Evolutionary conservation across 2,113 vertebrate species (phyloP), one percentile per base, ranked within the genome.

Genomic region (Turnix velox): DNA sequence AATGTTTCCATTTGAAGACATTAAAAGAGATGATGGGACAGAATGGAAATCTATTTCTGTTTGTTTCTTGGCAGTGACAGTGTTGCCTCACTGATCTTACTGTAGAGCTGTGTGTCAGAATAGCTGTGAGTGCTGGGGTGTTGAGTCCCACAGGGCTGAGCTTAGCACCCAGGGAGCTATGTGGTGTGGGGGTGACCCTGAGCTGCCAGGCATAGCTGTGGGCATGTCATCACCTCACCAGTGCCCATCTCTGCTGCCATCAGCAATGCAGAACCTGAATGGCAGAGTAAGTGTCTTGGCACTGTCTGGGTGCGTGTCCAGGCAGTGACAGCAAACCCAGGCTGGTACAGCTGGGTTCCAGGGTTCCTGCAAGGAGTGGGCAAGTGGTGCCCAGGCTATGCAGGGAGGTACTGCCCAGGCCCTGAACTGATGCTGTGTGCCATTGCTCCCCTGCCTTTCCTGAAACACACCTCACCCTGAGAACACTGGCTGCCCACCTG

Each of bases 151-250:
- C 39, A 7, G 14, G 30, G 54, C 59, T 48, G 72, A 63, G 55
- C 55, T 62, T 24, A 23, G 48, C 43, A 1, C 43, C 5, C 5
- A 16, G 25, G 48, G 48, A 55, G 30, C 49, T 42, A 49, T 8
- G 18, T 3, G 3, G 43, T 13, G 43, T 2, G 4, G 55, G 14
- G 1, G 2, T 0, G 23, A 33, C 31, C 23, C 62, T 3, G 2
- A 37, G 39, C 57, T 42, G 68, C 49, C 62, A 27, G 42, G 55
- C 43, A 8, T 3, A 46, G 57, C 19, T 15, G 27, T 30, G 71
- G 30, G 15, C 39, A 22, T 1, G 14, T 31, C 14, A 0, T 40
- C 10, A 1, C 19, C 23, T 35, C 14, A 4, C 24, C 52, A 19
- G 35, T 12, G 43, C 61, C 46, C 45, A 7, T 4, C 35, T 10